Conservation (phyloP, 1,140 invertebrate species). For the Theocolax elegans region DNA sequence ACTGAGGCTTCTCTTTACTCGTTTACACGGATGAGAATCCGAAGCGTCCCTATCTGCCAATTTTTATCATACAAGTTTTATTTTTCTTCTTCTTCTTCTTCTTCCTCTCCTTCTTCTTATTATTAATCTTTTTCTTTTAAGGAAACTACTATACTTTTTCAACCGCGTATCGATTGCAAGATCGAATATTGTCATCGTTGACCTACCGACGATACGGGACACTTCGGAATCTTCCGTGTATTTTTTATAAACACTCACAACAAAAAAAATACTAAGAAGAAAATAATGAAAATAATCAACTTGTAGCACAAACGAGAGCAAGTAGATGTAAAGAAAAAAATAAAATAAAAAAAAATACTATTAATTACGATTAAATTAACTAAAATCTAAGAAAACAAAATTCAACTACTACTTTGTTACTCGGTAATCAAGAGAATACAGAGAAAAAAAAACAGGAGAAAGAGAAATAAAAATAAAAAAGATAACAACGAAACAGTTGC, state of each 20-base stretch:
- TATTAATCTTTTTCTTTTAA: not conserved
- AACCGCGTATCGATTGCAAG: too few species aligned
- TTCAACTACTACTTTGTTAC: conserved; percentile 30
- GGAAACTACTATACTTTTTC: too few species aligned
- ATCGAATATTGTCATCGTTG: too few species aligned
- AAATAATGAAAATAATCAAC: conserved; percentile 32
- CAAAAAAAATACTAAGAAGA: conserved; percentile 10
- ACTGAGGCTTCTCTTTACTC: conserved; percentile 43
- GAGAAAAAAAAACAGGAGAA: too few species aligned
- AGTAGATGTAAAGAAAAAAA: conserved; percentile 1
- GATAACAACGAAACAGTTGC: conserved; percentile 14
- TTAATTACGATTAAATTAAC: too few species aligned
- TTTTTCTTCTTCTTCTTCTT: not conserved
- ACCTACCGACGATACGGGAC: not conserved
- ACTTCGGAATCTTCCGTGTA: conserved; percentile 13
- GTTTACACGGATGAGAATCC: not conserved
- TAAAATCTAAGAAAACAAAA: conserved; percentile 16
- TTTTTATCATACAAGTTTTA: too few species aligned
- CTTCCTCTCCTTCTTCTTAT: not conserved
- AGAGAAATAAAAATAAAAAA: conserved; percentile 28
- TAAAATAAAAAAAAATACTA: conserved; percentile 22
- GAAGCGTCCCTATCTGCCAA: conserved; percentile 25
- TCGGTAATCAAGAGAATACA: conserved; percentile 32
- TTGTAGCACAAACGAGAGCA: conserved; percentile 28
- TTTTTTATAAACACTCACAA: conserved; percentile 17